Percentiles rank a stretch among this genome's conserved stretches.
Conservation (phyloP, 2,113 vertebrate species). For the Clarias batrachus region DNA sequence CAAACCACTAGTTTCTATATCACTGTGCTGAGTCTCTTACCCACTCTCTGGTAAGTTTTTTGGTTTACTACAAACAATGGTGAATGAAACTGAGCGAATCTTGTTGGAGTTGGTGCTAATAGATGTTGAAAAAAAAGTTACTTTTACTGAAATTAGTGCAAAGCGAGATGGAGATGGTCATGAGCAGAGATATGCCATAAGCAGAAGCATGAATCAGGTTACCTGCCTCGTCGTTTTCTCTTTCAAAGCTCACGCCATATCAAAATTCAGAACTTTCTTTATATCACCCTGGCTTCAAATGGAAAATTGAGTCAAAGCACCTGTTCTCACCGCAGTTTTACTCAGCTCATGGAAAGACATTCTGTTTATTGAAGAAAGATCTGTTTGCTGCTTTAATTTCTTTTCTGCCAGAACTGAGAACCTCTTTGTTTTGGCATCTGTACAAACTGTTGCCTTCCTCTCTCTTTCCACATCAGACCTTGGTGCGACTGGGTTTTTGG, state of each 20-base stretch:
- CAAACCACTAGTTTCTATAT: too few species aligned
- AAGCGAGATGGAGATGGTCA: too few species aligned
- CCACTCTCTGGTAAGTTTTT: too few species aligned
- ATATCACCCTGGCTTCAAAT: background rate
- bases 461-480: slow-evolving; percentile 22
- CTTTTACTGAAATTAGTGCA: too few species aligned
- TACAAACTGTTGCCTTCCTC: slow-evolving; percentile 2
- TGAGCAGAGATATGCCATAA: too few species aligned
- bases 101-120: too few species aligned
- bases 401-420: slow-evolving; percentile 17
- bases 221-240: background rate
- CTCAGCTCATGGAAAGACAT: background rate
- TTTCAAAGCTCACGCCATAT: slow-evolving; percentile 2
- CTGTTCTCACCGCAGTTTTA: slow-evolving; percentile 8
- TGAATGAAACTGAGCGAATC: too few species aligned
- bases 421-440: background rate
- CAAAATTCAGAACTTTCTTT: background rate
- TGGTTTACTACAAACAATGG: too few species aligned
- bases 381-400: slow-evolving; percentile 21
- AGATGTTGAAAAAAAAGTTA: too few species aligned
- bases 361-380: slow-evolving; percentile 20
- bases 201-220: too few species aligned
- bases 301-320: background rate
- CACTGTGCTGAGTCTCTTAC: too few species aligned
- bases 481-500: slow-evolving; percentile 12